phyloP scores from a whole-genome alignment of 2,797 vertebrate species.

The Lycodopsis pacificus region DNA sequence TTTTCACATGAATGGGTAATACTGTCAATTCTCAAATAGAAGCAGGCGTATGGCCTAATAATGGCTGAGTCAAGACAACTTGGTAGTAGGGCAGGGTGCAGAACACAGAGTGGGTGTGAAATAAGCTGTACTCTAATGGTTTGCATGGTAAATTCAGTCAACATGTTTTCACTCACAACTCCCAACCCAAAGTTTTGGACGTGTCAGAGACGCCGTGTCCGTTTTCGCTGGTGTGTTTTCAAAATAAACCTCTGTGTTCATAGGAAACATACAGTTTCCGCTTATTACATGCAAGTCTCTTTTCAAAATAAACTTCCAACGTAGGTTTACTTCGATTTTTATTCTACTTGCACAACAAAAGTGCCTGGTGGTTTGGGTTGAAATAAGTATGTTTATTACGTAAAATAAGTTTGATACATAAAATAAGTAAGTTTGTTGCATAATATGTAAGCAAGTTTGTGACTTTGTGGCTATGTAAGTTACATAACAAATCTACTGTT shows the following conservation, averaged over 20 bases:
- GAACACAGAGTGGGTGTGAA: not conserved
- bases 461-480: not conserved
- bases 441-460: not conserved
- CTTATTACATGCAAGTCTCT: not conserved
- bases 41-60: not conserved
- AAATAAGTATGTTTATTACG: not conserved
- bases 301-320: not conserved
- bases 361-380: not conserved
- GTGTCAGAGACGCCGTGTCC: not conserved
- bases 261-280: not conserved
- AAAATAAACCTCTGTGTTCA: not conserved
- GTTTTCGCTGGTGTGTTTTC: not conserved
- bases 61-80: not conserved
- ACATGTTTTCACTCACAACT: not conserved
- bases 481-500: not conserved
- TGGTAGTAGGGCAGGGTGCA: not conserved
- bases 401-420: not conserved
- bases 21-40: slow-evolving; percentile 12
- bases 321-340: not conserved
- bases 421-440: not conserved
- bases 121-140: not conserved
- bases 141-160: not conserved
- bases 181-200: too few relatives aligned
- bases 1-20: not conserved
- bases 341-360: not conserved